A percentile compares a stretch with the other conserved stretches of the same genome.
phyloP scores from a whole-genome alignment of 2,113 vertebrate species.

The Noctilio leporinus region DNA sequence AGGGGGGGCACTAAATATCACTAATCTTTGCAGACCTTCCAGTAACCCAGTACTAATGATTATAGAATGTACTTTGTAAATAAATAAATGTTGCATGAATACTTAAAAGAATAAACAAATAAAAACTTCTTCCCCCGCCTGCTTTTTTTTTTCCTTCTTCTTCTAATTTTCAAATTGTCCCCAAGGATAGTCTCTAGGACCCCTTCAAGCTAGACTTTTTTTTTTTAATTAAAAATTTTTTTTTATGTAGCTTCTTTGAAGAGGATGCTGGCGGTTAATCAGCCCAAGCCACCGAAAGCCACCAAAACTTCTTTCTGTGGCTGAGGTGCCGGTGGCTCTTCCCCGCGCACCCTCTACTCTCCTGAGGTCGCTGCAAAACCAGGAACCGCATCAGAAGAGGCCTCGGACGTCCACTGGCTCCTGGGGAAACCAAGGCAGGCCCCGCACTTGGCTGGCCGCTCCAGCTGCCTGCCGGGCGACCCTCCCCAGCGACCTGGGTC shows the following conservation, averaged over 20 bases:
- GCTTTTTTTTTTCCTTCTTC: neutral
- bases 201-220: neutral
- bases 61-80: neutral
- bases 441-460: too few relatives aligned
- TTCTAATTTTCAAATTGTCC: neutral
- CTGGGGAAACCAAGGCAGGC: too few relatives aligned
- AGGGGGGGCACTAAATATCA: neutral
- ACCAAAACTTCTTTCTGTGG: neutral
- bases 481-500: accelerated
- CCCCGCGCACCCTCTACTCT: neutral
- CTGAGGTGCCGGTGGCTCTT: neutral
- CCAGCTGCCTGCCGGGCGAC: neutral
- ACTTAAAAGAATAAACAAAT: neutral
- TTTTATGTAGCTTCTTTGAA: neutral
- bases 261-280: too few relatives aligned
- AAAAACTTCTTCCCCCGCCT: neutral
- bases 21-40: neutral
- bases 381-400: accelerated
- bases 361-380: too few relatives aligned
- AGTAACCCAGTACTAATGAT: neutral
- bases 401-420: neutral
- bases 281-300: too few relatives aligned
- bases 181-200: neutral
- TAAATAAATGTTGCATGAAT: neutral
- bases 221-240: too few relatives aligned